Evolutionary conservation across 2,888 invertebrate species (phyloP).

Genomic region (Subacronicta megacephala): DNA sequence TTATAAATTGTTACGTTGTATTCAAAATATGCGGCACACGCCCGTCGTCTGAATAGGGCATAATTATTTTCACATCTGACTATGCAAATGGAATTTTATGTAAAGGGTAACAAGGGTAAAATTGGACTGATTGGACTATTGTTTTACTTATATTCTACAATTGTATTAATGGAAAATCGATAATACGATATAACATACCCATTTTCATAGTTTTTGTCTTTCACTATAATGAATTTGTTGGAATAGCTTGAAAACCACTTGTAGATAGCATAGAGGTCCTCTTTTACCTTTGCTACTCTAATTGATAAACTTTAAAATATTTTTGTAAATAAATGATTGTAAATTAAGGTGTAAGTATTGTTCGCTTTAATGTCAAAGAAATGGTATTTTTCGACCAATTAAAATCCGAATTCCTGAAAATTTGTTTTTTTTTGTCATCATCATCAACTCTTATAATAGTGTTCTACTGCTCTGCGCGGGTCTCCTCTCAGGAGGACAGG

Average conservation of each 20-base stretch:
- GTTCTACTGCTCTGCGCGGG: too few relatives aligned
- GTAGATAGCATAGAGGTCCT: background rate
- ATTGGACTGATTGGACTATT: background rate
- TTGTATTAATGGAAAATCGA: too few relatives aligned
- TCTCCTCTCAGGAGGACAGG: too few relatives aligned
- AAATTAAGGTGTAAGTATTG: constrained; percentile 21
- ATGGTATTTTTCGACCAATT: constrained; percentile 70
- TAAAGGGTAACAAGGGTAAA: constrained; percentile 4
- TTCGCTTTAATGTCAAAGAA: constrained; percentile 45
- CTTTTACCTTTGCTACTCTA: constrained; percentile 2
- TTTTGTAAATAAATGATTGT: constrained; percentile 38
- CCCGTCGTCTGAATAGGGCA: background rate
- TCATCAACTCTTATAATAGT: too few relatives aligned
- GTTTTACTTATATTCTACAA: background rate
- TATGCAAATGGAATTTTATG: constrained; percentile 1
- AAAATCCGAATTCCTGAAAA: constrained; percentile 67
- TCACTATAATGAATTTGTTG: too few relatives aligned
- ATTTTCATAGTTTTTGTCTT: too few relatives aligned
- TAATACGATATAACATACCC: too few relatives aligned
- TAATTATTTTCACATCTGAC: background rate
- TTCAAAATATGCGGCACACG: background rate
- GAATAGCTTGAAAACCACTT: too few relatives aligned
- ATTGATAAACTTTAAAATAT: constrained; percentile 20
- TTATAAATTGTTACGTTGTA: background rate
- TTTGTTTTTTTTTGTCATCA: constrained; percentile 15